Evolutionary conservation across 2,113 vertebrate genomes (phyloP).

Genomic region (Falcunculus frontatus): DNA sequence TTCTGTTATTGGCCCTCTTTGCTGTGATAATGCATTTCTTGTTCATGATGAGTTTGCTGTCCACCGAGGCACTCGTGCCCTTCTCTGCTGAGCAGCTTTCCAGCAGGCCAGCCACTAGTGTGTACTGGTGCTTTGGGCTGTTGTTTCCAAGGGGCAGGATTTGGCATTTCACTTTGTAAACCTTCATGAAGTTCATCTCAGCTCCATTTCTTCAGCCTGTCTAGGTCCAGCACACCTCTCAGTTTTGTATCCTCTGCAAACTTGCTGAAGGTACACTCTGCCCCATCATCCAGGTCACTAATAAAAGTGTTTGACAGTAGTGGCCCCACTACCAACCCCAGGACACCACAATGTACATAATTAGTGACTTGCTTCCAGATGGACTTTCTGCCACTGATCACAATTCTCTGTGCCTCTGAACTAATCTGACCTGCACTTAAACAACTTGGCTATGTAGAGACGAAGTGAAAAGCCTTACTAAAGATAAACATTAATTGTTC

Average conservation of each 20-base stretch:
- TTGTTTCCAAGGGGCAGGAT: neutral
- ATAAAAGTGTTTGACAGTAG: neutral
- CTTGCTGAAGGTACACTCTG: neutral
- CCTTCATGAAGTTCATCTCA: neutral
- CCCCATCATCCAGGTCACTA: neutral
- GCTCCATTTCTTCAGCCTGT: neutral
- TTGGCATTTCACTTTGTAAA: neutral
- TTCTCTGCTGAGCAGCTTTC: neutral
- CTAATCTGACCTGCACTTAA: neutral
- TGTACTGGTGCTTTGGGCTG: neutral
- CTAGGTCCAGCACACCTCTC: neutral
- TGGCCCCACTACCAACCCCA: neutral
- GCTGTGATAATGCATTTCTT: neutral
- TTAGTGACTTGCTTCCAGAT: neutral
- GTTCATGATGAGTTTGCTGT: neutral
- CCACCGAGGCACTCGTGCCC: neutral
- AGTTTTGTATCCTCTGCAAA: neutral
- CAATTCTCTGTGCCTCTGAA: neutral
- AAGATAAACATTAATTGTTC: neutral
- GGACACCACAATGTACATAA: neutral
- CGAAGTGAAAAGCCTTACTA: neutral
- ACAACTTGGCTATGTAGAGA: neutral
- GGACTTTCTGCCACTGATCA: neutral
- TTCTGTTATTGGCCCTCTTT: neutral
- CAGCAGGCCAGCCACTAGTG: accelerated